phyloP scores from a whole-genome alignment of 2,797 vertebrate species.

The Buceros bicornis region DNA sequence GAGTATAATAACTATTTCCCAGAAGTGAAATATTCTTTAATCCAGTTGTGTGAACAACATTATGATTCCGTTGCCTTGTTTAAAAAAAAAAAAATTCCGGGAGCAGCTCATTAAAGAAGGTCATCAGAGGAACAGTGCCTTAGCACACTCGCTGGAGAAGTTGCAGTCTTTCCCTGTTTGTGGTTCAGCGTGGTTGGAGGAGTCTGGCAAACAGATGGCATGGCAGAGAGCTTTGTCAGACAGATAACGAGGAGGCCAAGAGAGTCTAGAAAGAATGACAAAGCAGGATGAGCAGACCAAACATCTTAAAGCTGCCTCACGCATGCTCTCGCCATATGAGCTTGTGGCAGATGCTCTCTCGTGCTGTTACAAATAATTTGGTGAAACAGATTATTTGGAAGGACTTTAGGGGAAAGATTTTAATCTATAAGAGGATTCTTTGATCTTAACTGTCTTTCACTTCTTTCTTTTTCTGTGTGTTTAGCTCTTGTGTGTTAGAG shows the following conservation, averaged over 20 bases:
- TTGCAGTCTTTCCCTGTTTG: background rate
- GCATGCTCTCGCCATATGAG: background rate
- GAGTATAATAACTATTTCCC: constrained; percentile 29
- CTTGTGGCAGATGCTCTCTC: background rate
- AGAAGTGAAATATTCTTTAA: constrained; percentile 30
- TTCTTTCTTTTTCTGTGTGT: background rate
- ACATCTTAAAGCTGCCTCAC: background rate
- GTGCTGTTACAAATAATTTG: background rate
- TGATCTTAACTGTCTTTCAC: background rate
- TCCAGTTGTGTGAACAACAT: background rate
- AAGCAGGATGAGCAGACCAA: background rate
- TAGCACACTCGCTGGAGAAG: background rate
- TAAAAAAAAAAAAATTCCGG: background rate
- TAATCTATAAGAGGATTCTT: background rate
- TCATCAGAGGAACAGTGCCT: background rate
- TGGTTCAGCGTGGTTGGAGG: fast-evolving
- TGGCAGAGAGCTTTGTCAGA: background rate
- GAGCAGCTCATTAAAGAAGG: background rate
- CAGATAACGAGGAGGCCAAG: background rate
- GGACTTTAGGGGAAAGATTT: background rate
- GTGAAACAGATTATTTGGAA: background rate
- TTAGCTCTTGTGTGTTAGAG: background rate
- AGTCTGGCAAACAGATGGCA: background rate
- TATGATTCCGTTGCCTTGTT: constrained; percentile 1
- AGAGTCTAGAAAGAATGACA: constrained; percentile 29